Evolutionary conservation across 2,113 vertebrate genomes (phyloP), one percentile per base, ranked within the genome.

Genomic region (Ranitomeya variabilis): DNA sequence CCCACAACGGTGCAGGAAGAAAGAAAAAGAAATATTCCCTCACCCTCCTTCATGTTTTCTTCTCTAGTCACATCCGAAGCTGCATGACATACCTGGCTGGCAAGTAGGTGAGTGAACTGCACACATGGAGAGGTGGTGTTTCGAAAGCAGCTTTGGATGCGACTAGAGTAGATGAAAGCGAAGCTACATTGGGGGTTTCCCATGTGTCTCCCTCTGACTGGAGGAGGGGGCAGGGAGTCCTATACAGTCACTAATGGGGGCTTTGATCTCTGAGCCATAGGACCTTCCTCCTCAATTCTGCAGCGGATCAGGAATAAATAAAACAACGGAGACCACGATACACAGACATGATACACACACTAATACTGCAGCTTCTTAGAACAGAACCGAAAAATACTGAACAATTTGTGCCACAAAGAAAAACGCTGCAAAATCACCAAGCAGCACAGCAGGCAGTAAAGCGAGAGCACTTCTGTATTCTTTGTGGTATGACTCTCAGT

Each of bases 401-500:
- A 16, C 57, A 6, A 74, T n/a, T 86, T 76, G 84, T 86, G 84
- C 84, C 60, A 60, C 21, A 86, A 74, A 85, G 55, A 12, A 59
- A 85, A 74, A 73, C 4, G 66, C 51, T 26, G 52, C 67, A 57
- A 60, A 37, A 62, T 14, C 55, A 6, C 11, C 64, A 7, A 15
- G 23, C 21, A 73, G 26, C 69, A 37, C 69, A 37, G 8, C 26
- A 76, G 37, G 73, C 37, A 76, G 73, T 45, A 76, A 76, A 45
- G 73, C 51, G 73, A 19, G 3, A 12, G 2, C 37, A 10, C 73
- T 12, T 0, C 73, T 76, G 16, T 51, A 76, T 10, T 18, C 31
- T 26, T 26, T 71, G n/a, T 26, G 11, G n/a, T 4, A 21, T 19
- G 18, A 64, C 62, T 6, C 18, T 64, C 62, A 21, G 23, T 4